A percentile compares a stretch with the other conserved stretches of the same genome.
These are phyloP conservation scores for Micropterix aruncella DNA, from an alignment of 2,888 invertebrate species.

Conservation along the genomic window DNA sequence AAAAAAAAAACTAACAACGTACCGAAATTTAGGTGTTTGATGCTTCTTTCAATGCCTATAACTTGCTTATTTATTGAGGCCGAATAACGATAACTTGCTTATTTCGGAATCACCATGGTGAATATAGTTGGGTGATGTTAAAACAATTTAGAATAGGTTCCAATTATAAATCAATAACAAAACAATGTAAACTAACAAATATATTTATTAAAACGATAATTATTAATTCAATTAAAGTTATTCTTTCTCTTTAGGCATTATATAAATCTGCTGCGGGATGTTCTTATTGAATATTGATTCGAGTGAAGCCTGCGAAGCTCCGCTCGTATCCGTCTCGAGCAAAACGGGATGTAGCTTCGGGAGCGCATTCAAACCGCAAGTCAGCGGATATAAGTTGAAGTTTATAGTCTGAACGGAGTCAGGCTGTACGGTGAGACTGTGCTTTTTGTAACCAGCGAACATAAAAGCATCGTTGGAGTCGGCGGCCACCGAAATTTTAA, in stretches of 20 bases:
- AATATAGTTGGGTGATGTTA: too few species aligned
- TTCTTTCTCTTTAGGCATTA: slow-evolving; percentile 39
- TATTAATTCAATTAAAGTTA: too few species aligned
- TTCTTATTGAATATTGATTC: slow-evolving; percentile 35
- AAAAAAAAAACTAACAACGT: too few species aligned
- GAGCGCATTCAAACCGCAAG: slow-evolving; percentile 58
- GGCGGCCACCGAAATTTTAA: slow-evolving; percentile 59
- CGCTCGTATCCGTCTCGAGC: slow-evolving; percentile 22
- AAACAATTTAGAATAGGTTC: too few species aligned
- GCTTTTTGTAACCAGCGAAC: slow-evolving; percentile 90
- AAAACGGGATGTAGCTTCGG: slow-evolving; percentile 43
- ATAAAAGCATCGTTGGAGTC: slow-evolving; percentile 85
- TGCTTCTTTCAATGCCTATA: too few species aligned
- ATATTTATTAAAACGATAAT: too few species aligned
- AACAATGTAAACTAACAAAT: too few species aligned
- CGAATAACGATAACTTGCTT: too few species aligned
- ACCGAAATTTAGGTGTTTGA: too few species aligned
- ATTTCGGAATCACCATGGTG: too few species aligned
- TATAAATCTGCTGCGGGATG: slow-evolving; percentile 36
- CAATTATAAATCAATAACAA: too few species aligned
- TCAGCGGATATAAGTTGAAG: slow-evolving; percentile 69
- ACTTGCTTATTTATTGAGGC: too few species aligned
- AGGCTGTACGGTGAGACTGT: slow-evolving; percentile 44
- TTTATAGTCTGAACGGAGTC: slow-evolving; percentile 43
- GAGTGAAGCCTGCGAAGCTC: slow-evolving; percentile 23